Evolutionary conservation across 2,888 invertebrate genomes (phyloP).

Genomic region (Scrobipalpa atriplicella): DNA sequence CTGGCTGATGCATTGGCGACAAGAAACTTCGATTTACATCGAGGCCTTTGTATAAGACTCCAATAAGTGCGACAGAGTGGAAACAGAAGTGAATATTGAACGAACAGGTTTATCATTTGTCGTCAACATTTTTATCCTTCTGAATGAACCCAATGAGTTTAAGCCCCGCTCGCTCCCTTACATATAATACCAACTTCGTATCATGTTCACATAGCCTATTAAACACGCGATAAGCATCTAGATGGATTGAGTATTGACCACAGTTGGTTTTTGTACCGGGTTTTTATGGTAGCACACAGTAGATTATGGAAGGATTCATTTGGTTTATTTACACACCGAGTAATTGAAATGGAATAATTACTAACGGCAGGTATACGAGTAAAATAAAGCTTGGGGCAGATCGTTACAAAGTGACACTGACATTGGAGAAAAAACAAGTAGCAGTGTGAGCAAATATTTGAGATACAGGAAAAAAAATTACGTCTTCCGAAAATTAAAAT

Average conservation of each 20-base stretch:
- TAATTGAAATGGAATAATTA: conserved; percentile 28
- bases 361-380: conserved; percentile 10
- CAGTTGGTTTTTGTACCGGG: conserved; percentile 34
- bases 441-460: too few relatives aligned
- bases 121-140: conserved; percentile 38
- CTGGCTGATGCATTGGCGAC: conserved; percentile 33
- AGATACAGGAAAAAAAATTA: too few relatives aligned
- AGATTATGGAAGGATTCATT: conserved; percentile 25
- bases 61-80: too few relatives aligned
- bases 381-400: conserved; percentile 1
- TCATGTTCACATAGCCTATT: conserved; percentile 72
- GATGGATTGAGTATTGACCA: conserved; percentile 56
- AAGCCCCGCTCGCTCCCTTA: conserved; percentile 44
- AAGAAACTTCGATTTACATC: conserved; percentile 22
- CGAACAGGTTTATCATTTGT: conserved; percentile 35
- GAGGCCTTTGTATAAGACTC: background rate
- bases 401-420: background rate
- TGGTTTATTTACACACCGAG: conserved; percentile 26
- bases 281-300: conserved; percentile 26
- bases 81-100: background rate
- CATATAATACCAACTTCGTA: conserved; percentile 50
- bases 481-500: too few relatives aligned
- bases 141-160: conserved; percentile 48
- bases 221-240: conserved; percentile 59
- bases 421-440: background rate